A percentile compares a stretch with the other conserved stretches of the same genome.
These are phyloP conservation scores for Melanargia galathea DNA, from an alignment of 2,888 invertebrate species.

Conservation along the genomic window DNA sequence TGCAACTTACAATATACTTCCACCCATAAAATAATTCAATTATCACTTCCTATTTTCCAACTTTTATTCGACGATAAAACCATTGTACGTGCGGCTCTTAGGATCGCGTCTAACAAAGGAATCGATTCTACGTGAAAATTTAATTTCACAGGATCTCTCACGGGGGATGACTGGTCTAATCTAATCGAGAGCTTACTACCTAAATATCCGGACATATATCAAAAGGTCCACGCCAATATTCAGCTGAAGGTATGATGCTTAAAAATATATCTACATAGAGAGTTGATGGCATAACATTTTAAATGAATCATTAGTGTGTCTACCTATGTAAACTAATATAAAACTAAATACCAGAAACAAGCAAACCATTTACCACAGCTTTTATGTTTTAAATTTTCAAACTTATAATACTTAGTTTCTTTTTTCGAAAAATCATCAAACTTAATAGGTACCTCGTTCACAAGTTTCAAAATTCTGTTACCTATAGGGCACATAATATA, in stretches of 20 bases:
- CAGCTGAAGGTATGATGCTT: constrained; percentile 63
- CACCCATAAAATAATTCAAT: constrained; percentile 2
- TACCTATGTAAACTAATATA: no score
- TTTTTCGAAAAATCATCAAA: no score
- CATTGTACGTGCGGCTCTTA: constrained; percentile 15
- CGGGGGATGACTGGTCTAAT: constrained; percentile 83
- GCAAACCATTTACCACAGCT: no score
- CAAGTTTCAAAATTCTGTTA: no score
- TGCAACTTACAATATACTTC: not conserved
- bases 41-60: constrained; percentile 1
- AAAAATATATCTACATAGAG: no score
- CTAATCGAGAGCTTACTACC: constrained; percentile 80
- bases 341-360: no score
- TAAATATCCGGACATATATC: constrained; percentile 76
- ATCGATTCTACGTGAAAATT: constrained; percentile 16
- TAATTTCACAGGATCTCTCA: constrained; percentile 72
- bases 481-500: no score
- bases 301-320: no score
- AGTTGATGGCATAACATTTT: no score
- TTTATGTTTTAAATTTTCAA: no score
- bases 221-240: constrained; percentile 73
- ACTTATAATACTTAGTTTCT: no score
- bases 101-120: constrained; percentile 11
- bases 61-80: constrained; percentile 15
- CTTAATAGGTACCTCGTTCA: no score